These are phyloP conservation scores for Rhogogaster chlorosoma DNA, from an alignment of 2,888 invertebrate species.

Conservation along the genomic window DNA sequence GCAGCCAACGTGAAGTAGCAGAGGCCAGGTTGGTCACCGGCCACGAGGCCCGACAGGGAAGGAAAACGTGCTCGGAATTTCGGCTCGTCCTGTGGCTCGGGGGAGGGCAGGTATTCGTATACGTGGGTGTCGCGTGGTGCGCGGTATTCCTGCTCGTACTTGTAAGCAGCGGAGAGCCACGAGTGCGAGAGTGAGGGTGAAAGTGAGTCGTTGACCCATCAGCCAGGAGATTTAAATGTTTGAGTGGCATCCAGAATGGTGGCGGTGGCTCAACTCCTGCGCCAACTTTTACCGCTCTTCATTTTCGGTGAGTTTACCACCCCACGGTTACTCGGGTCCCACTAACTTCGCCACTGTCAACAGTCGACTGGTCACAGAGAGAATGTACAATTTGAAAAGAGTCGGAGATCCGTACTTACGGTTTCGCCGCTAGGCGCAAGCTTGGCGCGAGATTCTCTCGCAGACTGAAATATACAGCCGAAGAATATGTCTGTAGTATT, in stretches of 20 bases:
- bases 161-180: slow-evolving; percentile 2
- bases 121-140: slow-evolving; percentile 12
- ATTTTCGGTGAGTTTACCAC: slow-evolving; percentile 71
- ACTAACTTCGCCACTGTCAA: background rate
- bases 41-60: background rate
- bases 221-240: slow-evolving; percentile 43
- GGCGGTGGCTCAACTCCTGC: slow-evolving; percentile 74
- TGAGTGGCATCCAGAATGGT: slow-evolving; percentile 46
- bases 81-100: background rate
- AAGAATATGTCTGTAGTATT: no score
- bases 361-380: background rate
- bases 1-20: background rate
- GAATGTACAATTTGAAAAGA: background rate
- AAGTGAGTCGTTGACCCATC: slow-evolving; percentile 48
- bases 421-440: background rate
- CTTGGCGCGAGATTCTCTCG: background rate
- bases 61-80: slow-evolving; percentile 31
- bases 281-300: slow-evolving; percentile 75
- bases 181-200: slow-evolving; percentile 44
- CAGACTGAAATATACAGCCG: background rate
- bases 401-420: background rate
- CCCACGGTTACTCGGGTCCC: background rate
- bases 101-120: background rate
- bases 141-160: background rate
- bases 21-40: background rate